Conservation (phyloP, 2,888 invertebrate species). For the Oscheius sp. region DNA sequence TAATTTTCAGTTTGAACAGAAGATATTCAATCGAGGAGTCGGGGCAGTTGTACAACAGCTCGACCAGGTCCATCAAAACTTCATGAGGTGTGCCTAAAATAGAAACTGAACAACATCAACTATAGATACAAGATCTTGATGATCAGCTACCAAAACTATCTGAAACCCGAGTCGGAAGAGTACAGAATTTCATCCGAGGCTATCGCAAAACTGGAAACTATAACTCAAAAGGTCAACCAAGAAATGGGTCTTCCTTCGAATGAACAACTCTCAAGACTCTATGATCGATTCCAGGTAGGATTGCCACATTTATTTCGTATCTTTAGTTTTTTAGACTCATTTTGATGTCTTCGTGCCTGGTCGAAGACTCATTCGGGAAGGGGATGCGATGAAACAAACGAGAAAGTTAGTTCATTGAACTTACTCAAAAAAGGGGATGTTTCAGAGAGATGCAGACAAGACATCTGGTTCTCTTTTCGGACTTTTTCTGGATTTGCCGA, state of each 20-base stretch:
- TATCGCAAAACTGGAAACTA: constrained; percentile 57
- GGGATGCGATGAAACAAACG: constrained; percentile 66
- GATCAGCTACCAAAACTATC: constrained; percentile 60
- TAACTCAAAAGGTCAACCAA: constrained; percentile 62
- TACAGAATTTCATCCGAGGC: constrained; percentile 52
- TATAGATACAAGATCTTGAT: constrained; percentile 66
- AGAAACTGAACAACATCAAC: neutral
- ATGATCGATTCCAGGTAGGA: constrained; percentile 62
- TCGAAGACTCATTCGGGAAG: constrained; percentile 61
- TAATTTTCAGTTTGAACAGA: constrained; percentile 56
- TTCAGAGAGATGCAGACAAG: constrained; percentile 49
- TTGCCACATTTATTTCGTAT: neutral
- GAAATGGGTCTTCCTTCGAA: constrained; percentile 62
- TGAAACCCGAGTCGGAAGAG: constrained; percentile 52
- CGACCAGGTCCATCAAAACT: constrained; percentile 66
- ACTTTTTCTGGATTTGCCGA: constrained; percentile 67
- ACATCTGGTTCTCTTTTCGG: constrained; percentile 66
- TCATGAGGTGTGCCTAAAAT: constrained; percentile 47
- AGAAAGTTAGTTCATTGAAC: constrained; percentile 50
- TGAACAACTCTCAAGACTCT: constrained; percentile 59
- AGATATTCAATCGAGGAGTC: constrained; percentile 58
- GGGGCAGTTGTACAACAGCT: constrained; percentile 62
- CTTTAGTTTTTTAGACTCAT: constrained; percentile 45
- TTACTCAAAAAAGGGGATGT: too few species aligned
- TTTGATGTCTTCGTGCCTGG: constrained; percentile 68